phyloP scores from a whole-genome alignment of 2,113 vertebrate genomes.

The Garra rufa region DNA sequence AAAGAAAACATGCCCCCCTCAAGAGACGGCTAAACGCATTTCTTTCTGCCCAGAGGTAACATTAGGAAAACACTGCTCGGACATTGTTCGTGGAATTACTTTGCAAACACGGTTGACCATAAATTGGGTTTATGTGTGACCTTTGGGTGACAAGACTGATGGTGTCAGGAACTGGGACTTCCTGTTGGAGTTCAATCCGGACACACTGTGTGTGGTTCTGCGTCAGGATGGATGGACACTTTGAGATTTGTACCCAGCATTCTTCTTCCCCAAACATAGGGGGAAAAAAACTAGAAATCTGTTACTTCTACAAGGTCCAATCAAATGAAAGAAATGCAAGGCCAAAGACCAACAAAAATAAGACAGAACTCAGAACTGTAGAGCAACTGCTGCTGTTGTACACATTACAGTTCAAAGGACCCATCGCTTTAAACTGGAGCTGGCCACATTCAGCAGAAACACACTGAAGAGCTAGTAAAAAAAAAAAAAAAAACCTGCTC shows the following conservation, averaged over 20 bases:
- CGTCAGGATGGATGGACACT: background rate
- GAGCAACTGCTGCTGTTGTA: background rate
- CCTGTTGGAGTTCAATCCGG: conserved; percentile 51
- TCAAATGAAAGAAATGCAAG: background rate
- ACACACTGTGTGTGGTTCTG: conserved; percentile 6
- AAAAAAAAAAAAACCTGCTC: background rate
- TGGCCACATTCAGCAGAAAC: background rate
- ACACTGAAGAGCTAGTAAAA: background rate
- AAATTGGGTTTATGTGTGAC: conserved; percentile 70
- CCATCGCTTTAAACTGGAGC: background rate
- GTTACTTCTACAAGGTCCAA: background rate
- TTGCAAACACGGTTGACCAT: conserved; percentile 57
- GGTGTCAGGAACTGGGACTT: conserved; percentile 73
- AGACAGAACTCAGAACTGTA: background rate
- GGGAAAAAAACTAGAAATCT: background rate
- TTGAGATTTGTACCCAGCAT: background rate
- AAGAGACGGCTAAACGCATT: conserved; percentile 50
- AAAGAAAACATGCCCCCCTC: conserved; percentile 62
- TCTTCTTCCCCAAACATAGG: background rate
- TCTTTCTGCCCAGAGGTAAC: conserved; percentile 52
- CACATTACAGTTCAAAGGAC: background rate
- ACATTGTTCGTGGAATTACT: conserved; percentile 19
- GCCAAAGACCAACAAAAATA: background rate
- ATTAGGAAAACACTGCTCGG: conserved; percentile 64
- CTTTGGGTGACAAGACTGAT: conserved; percentile 66